Evolutionary conservation across 2,888 invertebrate species (phyloP), one percentile per base, ranked within the genome.

Genomic region (Watsonalla cultraria): DNA sequence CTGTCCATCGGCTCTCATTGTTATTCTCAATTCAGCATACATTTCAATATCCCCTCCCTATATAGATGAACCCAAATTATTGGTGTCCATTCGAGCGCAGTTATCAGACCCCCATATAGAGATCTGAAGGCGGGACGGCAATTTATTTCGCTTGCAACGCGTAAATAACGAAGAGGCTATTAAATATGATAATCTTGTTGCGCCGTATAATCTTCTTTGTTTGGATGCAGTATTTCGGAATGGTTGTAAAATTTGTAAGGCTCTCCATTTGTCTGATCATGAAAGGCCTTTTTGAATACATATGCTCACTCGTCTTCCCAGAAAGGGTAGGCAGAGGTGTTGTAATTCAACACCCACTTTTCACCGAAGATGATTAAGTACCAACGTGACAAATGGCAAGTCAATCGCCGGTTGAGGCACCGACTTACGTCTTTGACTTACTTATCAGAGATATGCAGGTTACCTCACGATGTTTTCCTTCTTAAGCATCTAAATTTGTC

Each of bases 81-180:
- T 54, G 58, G 65, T 63, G 59, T 56, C 56, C 55, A 51, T 46
- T 51, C 57, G 54, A 75, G 70, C 73, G 68, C 71, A 68, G 61
- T 58, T 80, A 84, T 84, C 80, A 62, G 67, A 56, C 55, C 71
- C 68, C 72, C 78, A 74, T 80, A 82, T 79, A 78, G 79, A 83
- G 83, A 82, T 82, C 83, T 82, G 74, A 74, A 77, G 83, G 84
- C 82, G 84, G 77, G 72, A 69, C 80, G 70, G 74, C 78, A 79
- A 78, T 81, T 82, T 78, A 81, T 77, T 77, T 74, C 72, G 77
- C 75, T 77, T 72, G 76, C 76, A 72, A 66, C 70, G 67, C 74
- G 72, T 75, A 73, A 76, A 75, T 72, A 74, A 71, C 70, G 60
- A 61, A 62, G 61, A 61, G 64, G 62, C 70, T 75, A 81, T 82